phyloP scores from a whole-genome alignment of 1,140 invertebrate genomes.

The Psilanteris sp. region DNA sequence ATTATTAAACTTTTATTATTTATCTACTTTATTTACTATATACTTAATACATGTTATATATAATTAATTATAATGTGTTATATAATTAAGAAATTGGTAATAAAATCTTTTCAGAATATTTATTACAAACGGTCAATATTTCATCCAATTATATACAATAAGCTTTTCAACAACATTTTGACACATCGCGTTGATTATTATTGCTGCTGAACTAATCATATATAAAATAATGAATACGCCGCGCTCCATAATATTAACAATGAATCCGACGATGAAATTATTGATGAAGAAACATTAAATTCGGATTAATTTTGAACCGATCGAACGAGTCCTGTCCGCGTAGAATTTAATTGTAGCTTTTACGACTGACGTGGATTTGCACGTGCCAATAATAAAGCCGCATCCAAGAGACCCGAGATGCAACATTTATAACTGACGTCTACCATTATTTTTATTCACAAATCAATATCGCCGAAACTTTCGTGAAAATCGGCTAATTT shows the following conservation, averaged over 20 bases:
- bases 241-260: constrained; percentile 3
- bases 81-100: too few relatives aligned
- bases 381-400: constrained; percentile 46
- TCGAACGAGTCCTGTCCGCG: constrained; percentile 41
- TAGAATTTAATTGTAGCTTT: constrained; percentile 50
- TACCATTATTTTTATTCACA: constrained; percentile 35
- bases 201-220: too few relatives aligned
- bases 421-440: constrained; percentile 42
- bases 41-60: too few relatives aligned
- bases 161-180: too few relatives aligned
- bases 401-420: constrained; percentile 22
- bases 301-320: constrained; percentile 31
- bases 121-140: too few relatives aligned
- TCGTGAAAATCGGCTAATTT: neutral
- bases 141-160: too few relatives aligned
- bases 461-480: constrained; percentile 32
- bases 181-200: too few relatives aligned
- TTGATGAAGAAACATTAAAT: constrained; percentile 27
- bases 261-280: constrained; percentile 11
- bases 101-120: too few relatives aligned
- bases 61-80: too few relatives aligned
- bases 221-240: neutral
- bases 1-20: too few relatives aligned
- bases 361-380: constrained; percentile 47
- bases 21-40: too few relatives aligned